Evolutionary conservation across 1,140 invertebrate genomes (phyloP).

Genomic region (Adelges cooleyi): DNA sequence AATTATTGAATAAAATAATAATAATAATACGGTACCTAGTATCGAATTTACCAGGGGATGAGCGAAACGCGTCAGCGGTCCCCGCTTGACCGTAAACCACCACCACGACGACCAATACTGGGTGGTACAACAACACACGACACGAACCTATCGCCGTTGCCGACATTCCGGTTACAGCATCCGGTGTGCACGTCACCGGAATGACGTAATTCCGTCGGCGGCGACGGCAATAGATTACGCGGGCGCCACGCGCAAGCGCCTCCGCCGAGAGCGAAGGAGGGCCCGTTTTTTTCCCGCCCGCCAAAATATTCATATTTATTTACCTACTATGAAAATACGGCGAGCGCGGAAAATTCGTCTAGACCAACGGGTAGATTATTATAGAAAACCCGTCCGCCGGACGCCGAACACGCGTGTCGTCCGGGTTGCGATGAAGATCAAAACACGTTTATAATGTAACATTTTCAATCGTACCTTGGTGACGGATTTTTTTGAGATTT

Average conservation of each 20-base stretch:
- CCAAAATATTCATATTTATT: background rate
- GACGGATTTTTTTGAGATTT: conserved; percentile 19
- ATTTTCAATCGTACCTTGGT: background rate
- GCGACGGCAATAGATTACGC: background rate
- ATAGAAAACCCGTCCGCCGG: background rate
- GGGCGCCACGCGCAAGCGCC: background rate
- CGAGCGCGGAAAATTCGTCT: background rate
- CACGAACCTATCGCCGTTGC: background rate
- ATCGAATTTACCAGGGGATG: no score
- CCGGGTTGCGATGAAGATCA: no score
- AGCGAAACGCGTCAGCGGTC: no score
- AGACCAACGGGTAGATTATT: background rate
- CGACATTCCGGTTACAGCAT: background rate
- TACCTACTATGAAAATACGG: no score
- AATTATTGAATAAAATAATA: no score
- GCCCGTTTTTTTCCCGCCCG: background rate
- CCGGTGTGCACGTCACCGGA: background rate
- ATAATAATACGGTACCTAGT: no score
- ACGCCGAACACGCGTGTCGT: background rate
- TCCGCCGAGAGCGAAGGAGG: background rate
- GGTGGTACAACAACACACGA: no score
- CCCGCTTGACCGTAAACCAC: no score
- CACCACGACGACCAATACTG: no score
- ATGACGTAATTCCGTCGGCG: background rate
- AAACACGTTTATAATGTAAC: background rate